Conservation (phyloP, 2,888 invertebrate genomes). For the Thymelicus acteon region DNA sequence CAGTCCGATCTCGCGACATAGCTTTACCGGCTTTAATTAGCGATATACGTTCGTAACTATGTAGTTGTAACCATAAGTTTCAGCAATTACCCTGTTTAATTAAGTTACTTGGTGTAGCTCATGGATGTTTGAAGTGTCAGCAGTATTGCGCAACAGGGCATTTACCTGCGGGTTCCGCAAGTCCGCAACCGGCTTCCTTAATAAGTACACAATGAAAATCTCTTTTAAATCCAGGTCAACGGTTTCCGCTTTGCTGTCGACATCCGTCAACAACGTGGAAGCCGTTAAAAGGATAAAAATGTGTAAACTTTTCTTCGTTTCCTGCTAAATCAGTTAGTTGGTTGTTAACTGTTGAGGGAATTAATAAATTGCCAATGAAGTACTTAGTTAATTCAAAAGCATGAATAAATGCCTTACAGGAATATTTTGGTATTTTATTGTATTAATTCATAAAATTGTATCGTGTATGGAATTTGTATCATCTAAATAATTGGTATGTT, state of each 20-base stretch:
- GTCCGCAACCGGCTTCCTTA: slow-evolving; percentile 34
- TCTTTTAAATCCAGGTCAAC: slow-evolving; percentile 35
- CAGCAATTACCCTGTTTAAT: background rate
- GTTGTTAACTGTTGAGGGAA: background rate
- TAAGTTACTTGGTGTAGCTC: background rate
- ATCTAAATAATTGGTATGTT: no score
- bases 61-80: background rate
- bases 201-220: slow-evolving; percentile 36
- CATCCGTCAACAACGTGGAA: slow-evolving; percentile 27
- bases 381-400: background rate
- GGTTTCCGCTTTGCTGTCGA: slow-evolving; percentile 30
- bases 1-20: background rate
- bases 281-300: slow-evolving; percentile 22
- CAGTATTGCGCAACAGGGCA: slow-evolving; percentile 34
- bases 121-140: slow-evolving; percentile 25
- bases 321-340: background rate
- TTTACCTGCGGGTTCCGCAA: slow-evolving; percentile 31
- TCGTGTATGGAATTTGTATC: no score
- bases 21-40: background rate
- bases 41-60: background rate
- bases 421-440: no score
- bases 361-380: background rate
- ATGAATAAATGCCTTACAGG: no score
- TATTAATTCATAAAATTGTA: no score
- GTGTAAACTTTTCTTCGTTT: background rate